Evolutionary conservation across 2,888 invertebrate species (phyloP).

Genomic region (Hydroisotoma schaefferi): DNA sequence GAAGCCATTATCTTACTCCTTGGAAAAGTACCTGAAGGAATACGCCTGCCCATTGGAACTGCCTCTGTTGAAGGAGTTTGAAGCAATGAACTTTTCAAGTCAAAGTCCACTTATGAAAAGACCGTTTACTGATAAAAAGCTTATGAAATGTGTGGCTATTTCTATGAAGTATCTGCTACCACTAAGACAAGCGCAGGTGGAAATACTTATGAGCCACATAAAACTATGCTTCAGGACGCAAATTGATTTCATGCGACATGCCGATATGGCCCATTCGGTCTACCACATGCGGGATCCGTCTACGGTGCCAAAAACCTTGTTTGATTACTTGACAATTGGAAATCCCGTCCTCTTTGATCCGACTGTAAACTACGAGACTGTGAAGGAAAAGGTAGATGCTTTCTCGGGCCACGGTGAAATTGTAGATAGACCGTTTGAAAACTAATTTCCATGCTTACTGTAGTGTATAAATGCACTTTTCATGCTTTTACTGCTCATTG

Average conservation of each 20-base stretch:
- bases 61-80: neutral
- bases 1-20: neutral
- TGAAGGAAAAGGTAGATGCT: no score
- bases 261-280: slow-evolving; percentile 1
- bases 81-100: neutral
- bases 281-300: no score
- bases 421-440: no score
- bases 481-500: no score
- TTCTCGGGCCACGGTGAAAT: no score
- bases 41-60: neutral
- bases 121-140: neutral
- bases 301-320: no score
- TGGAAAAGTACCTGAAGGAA: neutral
- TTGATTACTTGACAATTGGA: no score
- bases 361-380: no score
- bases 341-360: no score
- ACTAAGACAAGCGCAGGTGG: neutral
- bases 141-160: neutral
- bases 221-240: neutral
- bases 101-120: neutral
- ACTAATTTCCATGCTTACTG: no score
- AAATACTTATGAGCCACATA: neutral
- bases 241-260: neutral
- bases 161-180: neutral
- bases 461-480: no score